Base-by-base conservation (phyloP, 2,888 invertebrate species). In the Trachelus troglodyta region DNA sequence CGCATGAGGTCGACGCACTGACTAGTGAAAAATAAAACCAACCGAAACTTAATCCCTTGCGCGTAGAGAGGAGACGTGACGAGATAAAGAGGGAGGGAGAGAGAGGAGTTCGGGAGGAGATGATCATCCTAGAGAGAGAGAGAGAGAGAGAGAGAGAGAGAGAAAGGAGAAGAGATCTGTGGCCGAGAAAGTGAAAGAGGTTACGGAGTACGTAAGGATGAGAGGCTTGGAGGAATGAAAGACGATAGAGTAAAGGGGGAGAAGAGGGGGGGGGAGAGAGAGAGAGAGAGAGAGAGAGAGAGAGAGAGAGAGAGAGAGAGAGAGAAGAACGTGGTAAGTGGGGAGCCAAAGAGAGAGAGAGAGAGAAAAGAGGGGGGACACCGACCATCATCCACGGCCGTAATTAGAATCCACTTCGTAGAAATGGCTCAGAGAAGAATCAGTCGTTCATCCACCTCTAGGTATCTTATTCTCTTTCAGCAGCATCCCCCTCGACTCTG, bases 381-480 rank as follows among this genome's bases (percentile, higher is more conserved):
- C 40, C 40, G 40, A 56, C 23, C 81, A 81, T 81, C 81, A 81
- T 83, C 81, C 84, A 83, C 82, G 76, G 82, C 81, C 81, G 87
- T 87, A 88, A 88, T 88, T 88, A 88, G 87, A 87, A 87, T 87
- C 84, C 83, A 84, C 85, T 86, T 86, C 85, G 86, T 84, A 84
- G 84, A 87, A 88, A 86, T 83, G 83, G 81, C 83, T 81, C 80
- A 77, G 80, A 78, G 83, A 33, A 71, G 71, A 71, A n/a, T 23
- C 71, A 33, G 31, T 12, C 71, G 34, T 71, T 71, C 71, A 33
- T 71, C 71, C 71, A 71, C 71, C 71, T 71, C 31, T 30, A 23
- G 40, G 40, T 56, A 56, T 56, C 40, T 15, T 2, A 2, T 56
- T 56, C 40, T 56, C 1, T 56, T 23, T 56, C 23, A 56, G 23